Conservation (phyloP, 2,888 invertebrate genomes). For the Idaea aversata region DNA sequence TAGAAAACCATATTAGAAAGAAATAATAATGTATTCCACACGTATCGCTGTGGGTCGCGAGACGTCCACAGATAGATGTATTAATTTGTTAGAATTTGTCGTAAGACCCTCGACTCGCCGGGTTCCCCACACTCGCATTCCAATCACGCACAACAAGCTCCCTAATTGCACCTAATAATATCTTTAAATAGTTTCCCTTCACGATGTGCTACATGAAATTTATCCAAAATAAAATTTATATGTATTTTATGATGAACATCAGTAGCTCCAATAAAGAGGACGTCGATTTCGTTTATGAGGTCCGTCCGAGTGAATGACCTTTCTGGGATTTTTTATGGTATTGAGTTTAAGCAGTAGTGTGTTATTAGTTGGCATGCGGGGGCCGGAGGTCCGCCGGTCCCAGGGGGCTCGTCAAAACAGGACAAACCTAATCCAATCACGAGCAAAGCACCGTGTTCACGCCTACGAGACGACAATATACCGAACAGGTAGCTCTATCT, state of each 20-base stretch:
- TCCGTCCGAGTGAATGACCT: slow-evolving; percentile 41
- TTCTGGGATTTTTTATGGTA: slow-evolving; percentile 54
- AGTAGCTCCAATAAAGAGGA: slow-evolving; percentile 46
- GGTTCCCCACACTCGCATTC: slow-evolving; percentile 53
- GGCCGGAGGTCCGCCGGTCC: slow-evolving; percentile 48
- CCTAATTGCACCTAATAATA: slow-evolving; percentile 79
- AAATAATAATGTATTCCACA: slow-evolving; percentile 70
- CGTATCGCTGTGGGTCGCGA: slow-evolving; percentile 66
- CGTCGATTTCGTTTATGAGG: slow-evolving; percentile 45
- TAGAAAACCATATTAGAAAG: slow-evolving; percentile 51
- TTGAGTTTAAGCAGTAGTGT: slow-evolving; percentile 50
- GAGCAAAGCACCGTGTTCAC: slow-evolving; percentile 42
- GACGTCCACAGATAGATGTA: slow-evolving; percentile 71
- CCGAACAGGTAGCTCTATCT: not conserved
- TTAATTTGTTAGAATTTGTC: slow-evolving; percentile 81
- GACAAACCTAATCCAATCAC: slow-evolving; percentile 85
- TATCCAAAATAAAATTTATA: slow-evolving; percentile 28
- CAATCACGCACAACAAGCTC: slow-evolving; percentile 79
- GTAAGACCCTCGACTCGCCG: slow-evolving; percentile 62
- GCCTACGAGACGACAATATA: slow-evolving; percentile 41
- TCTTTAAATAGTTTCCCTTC: slow-evolving; percentile 69
- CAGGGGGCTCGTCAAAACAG: slow-evolving; percentile 82
- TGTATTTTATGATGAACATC: slow-evolving; percentile 39
- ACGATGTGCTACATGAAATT: slow-evolving; percentile 23
- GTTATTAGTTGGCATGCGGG: slow-evolving; percentile 53